These are phyloP conservation scores for Podargus strigoides DNA, from an alignment of 2,797 vertebrate genomes.

Conservation along the genomic window DNA sequence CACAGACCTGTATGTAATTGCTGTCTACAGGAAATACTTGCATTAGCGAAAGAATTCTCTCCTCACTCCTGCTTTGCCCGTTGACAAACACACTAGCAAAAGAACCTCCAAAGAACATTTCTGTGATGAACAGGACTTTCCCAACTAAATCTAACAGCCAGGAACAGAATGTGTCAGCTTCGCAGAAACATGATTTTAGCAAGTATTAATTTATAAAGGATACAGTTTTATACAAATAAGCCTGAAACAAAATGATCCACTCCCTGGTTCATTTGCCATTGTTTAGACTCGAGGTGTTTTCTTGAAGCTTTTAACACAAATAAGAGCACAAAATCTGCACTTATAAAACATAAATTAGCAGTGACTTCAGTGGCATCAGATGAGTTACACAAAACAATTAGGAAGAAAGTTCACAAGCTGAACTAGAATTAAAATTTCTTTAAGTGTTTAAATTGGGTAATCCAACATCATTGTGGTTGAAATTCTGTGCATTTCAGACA, in stretches of 20 bases:
- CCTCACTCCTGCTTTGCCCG: background rate
- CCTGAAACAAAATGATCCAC: background rate
- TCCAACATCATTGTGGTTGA: background rate
- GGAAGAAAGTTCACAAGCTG: background rate
- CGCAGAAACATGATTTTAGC: background rate
- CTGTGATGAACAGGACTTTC: background rate
- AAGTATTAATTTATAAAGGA: background rate
- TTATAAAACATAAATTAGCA: background rate
- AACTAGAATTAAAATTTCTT: background rate
- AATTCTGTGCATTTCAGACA: background rate
- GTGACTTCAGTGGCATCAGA: background rate
- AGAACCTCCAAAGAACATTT: background rate
- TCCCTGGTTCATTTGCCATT: background rate
- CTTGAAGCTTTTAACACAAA: background rate
- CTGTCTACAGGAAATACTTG: slow-evolving; percentile 64
- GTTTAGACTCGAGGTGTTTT: background rate
- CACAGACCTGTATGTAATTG: slow-evolving; percentile 58
- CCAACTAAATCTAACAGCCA: background rate
- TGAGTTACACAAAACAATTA: background rate
- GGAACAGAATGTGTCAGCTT: background rate
- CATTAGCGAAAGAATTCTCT: slow-evolving; percentile 15
- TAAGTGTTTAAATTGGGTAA: background rate
- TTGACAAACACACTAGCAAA: background rate
- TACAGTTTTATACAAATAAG: background rate
- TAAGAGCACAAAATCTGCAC: background rate